Conservation (phyloP, 2,797 vertebrate species). For the Danio choprae region DNA sequence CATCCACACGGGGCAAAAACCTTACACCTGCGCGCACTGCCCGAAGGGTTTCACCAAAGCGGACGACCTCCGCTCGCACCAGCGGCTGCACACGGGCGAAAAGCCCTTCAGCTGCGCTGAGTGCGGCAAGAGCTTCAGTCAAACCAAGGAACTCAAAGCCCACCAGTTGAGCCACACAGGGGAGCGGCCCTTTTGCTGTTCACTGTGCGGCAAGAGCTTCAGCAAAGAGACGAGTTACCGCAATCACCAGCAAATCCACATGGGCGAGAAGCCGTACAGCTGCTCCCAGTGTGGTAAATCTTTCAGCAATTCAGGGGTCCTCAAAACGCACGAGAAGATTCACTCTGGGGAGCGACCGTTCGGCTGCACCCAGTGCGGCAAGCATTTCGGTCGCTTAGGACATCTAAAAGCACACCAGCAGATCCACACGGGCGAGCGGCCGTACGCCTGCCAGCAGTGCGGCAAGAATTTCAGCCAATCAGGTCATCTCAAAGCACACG, state of each 20-base stretch:
- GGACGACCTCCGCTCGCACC: slow-evolving; percentile 81
- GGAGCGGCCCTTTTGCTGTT: slow-evolving; percentile 79
- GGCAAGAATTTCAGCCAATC: slow-evolving; percentile 82
- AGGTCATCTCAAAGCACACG: slow-evolving; percentile 82
- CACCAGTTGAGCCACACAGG: slow-evolving; percentile 82
- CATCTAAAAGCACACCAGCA: slow-evolving; percentile 85
- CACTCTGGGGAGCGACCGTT: slow-evolving; percentile 80
- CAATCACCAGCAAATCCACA: slow-evolving; percentile 81
- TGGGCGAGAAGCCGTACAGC: slow-evolving; percentile 76
- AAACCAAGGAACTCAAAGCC: slow-evolving; percentile 81
- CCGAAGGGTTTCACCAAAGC: slow-evolving; percentile 84
- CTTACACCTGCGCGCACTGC: slow-evolving; percentile 81
- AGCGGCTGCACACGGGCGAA: slow-evolving; percentile 83
- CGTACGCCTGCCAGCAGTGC: slow-evolving; percentile 76
- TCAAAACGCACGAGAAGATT: slow-evolving; percentile 83
- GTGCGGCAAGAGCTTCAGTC: slow-evolving; percentile 80
- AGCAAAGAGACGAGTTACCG: slow-evolving; percentile 79
- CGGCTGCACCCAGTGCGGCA: slow-evolving; percentile 82
- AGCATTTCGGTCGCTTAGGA: slow-evolving; percentile 82
- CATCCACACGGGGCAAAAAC: slow-evolving; percentile 83
- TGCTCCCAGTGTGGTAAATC: slow-evolving; percentile 80
- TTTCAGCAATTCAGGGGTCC: slow-evolving; percentile 81
- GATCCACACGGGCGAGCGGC: slow-evolving; percentile 82
- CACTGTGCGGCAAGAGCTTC: slow-evolving; percentile 82
- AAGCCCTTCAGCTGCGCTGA: slow-evolving; percentile 77